These are phyloP conservation scores for Merodon equestris DNA, from an alignment of 2,888 invertebrate species.

Conservation along the genomic window DNA sequence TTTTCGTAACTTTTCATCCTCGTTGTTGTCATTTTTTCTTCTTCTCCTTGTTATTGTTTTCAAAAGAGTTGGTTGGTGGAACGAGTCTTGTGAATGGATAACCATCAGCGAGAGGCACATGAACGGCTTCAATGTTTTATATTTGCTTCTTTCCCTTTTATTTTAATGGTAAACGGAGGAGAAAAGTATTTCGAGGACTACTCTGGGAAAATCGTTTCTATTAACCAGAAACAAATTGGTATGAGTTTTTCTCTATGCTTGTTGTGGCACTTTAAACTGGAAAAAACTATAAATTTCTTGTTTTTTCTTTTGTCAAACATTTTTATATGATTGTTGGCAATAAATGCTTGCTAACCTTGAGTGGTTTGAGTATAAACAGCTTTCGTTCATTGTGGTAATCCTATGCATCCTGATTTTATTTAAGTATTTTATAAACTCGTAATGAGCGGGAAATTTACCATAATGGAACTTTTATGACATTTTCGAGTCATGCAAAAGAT, in stretches of 20 bases:
- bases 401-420: no score
- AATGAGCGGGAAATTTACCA: no score
- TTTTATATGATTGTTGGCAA: no score
- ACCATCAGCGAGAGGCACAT: slow-evolving; percentile 8
- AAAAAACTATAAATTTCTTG: no score
- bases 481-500: no score
- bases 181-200: slow-evolving; percentile 15
- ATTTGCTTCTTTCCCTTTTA: no score
- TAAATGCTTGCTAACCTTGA: no score
- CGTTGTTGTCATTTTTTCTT: slow-evolving; percentile 12
- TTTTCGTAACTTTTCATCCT: slow-evolving; percentile 36
- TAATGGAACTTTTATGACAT: no score
- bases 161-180: slow-evolving; percentile 21
- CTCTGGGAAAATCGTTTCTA: slow-evolving; percentile 14
- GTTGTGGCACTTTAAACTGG: slow-evolving; percentile 18
- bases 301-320: no score
- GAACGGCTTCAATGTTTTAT: slow-evolving; percentile 4
- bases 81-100: slow-evolving; percentile 18
- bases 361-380: no score
- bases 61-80: slow-evolving; percentile 18
- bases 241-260: slow-evolving; percentile 1
- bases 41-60: slow-evolving; percentile 35
- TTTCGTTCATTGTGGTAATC: no score
- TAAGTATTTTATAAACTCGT: no score
- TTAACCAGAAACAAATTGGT: background rate